These are phyloP conservation scores for Chiridota heheva DNA, from an alignment of 35 echinoderm and acorn worm genomes.

Conservation along the genomic window DNA sequence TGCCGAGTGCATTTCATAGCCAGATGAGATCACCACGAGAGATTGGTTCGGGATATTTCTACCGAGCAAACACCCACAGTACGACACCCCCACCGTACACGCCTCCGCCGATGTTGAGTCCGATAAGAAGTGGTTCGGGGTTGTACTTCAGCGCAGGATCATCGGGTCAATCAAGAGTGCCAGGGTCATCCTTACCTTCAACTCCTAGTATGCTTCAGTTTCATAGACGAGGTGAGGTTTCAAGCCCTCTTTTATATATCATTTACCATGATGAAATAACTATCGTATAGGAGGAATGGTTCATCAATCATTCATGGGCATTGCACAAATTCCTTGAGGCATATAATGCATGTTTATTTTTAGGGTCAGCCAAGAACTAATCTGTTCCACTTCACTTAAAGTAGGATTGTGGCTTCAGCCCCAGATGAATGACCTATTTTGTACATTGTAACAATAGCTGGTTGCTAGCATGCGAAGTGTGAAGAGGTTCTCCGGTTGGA, in stretches of 20 bases:
- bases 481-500: too few relatives aligned
- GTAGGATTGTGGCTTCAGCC: too few relatives aligned
- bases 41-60: slow-evolving; percentile 54
- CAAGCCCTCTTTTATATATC: not conserved
- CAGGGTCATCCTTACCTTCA: slow-evolving; percentile 46
- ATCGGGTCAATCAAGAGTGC: slow-evolving; percentile 42
- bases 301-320: too few relatives aligned
- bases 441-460: too few relatives aligned
- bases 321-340: too few relatives aligned
- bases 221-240: slow-evolving; percentile 80
- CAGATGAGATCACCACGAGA: slow-evolving; percentile 98
- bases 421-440: too few relatives aligned
- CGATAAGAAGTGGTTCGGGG: slow-evolving; percentile 91
- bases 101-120: slow-evolving; percentile 97
- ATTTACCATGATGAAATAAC: not conserved
- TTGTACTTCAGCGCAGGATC: slow-evolving; percentile 85
- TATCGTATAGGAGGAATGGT: too few relatives aligned
- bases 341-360: too few relatives aligned
- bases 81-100: slow-evolving; percentile 97
- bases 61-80: slow-evolving; percentile 38
- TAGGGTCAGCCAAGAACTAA: too few relatives aligned
- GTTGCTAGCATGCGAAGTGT: too few relatives aligned
- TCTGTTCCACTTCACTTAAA: too few relatives aligned
- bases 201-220: slow-evolving; percentile 95
- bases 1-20: slow-evolving; percentile 78